Evolutionary conservation across 2,113 vertebrate genomes (phyloP).

Genomic region (Scalopus aquaticus): DNA sequence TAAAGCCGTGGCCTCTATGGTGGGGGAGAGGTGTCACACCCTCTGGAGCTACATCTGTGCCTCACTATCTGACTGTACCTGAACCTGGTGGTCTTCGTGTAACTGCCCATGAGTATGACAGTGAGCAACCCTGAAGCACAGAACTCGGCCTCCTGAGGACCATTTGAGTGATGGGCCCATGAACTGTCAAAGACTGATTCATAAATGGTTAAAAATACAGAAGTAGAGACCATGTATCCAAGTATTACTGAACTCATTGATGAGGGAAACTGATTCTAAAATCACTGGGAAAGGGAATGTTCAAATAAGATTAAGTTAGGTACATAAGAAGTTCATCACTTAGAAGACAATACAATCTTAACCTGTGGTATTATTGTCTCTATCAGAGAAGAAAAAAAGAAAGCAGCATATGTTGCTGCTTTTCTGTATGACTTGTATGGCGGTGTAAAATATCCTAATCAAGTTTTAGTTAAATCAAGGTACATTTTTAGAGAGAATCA

Average conservation of each 20-base stretch:
- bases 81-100: background rate
- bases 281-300: slow-evolving; percentile 12
- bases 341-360: slow-evolving; percentile 41
- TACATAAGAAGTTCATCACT: slow-evolving; percentile 37
- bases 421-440: slow-evolving; percentile 8
- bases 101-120: background rate
- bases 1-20: background rate
- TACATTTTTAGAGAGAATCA: slow-evolving; percentile 32
- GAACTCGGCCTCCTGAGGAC: background rate
- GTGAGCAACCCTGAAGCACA: background rate
- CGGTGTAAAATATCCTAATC: slow-evolving; percentile 47
- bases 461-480: slow-evolving; percentile 43
- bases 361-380: slow-evolving; percentile 18
- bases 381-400: slow-evolving; percentile 29
- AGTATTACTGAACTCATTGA: slow-evolving; percentile 17
- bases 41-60: background rate
- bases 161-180: background rate
- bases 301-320: slow-evolving; percentile 42
- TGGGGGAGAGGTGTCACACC: background rate
- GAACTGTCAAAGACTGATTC: slow-evolving; percentile 15
- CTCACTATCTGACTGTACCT: background rate
- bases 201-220: slow-evolving; percentile 24
- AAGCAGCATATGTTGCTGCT: background rate
- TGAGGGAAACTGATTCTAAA: slow-evolving; percentile 34
- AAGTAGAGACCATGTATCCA: background rate